A percentile compares a stretch with the other conserved stretches of the same genome.
Conservation (phyloP, 2,797 vertebrate genomes). For the Cephalopachus bancanus region DNA sequence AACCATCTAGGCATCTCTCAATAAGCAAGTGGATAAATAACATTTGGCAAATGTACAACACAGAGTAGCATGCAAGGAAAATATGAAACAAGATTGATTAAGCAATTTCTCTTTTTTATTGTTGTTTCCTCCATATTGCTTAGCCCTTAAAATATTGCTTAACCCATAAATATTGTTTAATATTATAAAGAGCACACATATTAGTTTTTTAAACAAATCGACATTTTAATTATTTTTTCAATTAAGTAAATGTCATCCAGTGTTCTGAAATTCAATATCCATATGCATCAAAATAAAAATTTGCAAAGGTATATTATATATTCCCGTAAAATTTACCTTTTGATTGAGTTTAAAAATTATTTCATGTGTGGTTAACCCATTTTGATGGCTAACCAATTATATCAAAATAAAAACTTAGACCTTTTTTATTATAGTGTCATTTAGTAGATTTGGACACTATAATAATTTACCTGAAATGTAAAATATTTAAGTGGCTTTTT, state of each 20-base stretch:
- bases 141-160: background rate
- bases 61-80: background rate
- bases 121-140: background rate
- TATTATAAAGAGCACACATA: background rate
- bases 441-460: background rate
- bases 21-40: background rate
- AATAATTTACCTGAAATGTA: slow-evolving; percentile 46
- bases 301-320: background rate
- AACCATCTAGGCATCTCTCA: background rate
- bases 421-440: background rate
- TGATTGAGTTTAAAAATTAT: background rate
- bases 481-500: slow-evolving; percentile 51
- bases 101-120: background rate
- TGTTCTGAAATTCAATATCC: slow-evolving; percentile 15
- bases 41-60: background rate
- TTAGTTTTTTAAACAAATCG: background rate
- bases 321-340: background rate
- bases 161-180: background rate
- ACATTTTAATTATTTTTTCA: background rate
- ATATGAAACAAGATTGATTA: background rate
- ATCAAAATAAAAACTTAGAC: background rate
- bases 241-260: background rate
- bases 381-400: background rate
- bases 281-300: background rate
- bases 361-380: background rate